phyloP scores from a whole-genome alignment of 2,888 invertebrate genomes.

The Mesorhabditis sp. region DNA sequence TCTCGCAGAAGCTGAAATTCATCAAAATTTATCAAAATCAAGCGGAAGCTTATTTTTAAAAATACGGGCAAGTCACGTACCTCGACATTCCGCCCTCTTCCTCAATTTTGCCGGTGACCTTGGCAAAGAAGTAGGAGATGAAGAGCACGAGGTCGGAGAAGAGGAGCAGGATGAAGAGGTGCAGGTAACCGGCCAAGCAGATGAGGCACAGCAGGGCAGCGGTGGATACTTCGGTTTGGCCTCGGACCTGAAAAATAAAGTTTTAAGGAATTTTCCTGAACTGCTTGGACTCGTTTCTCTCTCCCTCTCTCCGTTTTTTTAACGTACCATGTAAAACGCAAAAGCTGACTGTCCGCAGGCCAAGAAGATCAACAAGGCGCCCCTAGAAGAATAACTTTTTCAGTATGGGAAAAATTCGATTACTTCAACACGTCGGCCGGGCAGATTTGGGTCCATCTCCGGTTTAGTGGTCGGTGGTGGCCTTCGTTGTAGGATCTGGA shows the following conservation, averaged over 20 bases:
- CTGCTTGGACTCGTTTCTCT: background rate
- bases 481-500: background rate
- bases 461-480: constrained; percentile 3
- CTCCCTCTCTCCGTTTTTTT: background rate
- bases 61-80: too few species aligned
- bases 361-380: background rate
- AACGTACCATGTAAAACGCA: background rate
- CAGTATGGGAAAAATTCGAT: background rate
- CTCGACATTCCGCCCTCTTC: too few species aligned
- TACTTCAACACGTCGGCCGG: constrained; percentile 13
- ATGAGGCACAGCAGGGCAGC: constrained; percentile 30
- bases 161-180: constrained; percentile 26
- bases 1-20: background rate
- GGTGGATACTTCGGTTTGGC: constrained; percentile 21
- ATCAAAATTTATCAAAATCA: background rate
- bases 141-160: constrained; percentile 22
- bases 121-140: background rate
- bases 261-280: background rate
- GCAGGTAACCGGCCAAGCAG: constrained; percentile 33
- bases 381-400: background rate
- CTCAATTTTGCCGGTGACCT: too few species aligned
- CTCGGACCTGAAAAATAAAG: constrained; percentile 24
- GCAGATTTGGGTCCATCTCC: constrained; percentile 16
- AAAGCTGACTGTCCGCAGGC: background rate
- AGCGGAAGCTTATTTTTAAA: too few species aligned